phyloP scores from a whole-genome alignment of 2,113 vertebrate species.

The Mugil cephalus region DNA sequence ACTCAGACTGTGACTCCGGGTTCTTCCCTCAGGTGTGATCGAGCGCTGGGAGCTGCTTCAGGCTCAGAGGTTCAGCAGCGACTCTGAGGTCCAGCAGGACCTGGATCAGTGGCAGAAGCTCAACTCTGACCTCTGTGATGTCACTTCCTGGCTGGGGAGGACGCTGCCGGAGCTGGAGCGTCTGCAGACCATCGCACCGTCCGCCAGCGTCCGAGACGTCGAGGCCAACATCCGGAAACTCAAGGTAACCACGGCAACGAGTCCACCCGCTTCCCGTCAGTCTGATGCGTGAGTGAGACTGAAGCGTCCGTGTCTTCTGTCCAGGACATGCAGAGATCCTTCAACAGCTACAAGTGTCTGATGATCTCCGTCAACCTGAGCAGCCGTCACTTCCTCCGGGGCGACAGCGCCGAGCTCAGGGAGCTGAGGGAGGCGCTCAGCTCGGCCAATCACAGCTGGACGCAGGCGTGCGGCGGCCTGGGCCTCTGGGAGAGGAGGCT shows the following conservation, averaged over 20 bases:
- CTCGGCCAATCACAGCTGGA: conserved; percentile 89
- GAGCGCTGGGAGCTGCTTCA: conserved; percentile 92
- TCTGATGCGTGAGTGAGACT: no score
- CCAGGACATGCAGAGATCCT: conserved; percentile 88
- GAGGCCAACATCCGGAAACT: conserved; percentile 84
- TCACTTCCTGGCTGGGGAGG: conserved; percentile 87
- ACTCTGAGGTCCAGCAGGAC: conserved; percentile 79
- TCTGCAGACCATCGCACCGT: conserved; percentile 74
- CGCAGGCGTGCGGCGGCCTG: conserved; percentile 78
- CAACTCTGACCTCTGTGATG: conserved; percentile 83
- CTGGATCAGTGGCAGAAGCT: conserved; percentile 87
- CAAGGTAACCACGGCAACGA: conserved; percentile 80
- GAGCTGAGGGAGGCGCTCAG: conserved; percentile 85
- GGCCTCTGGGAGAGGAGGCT: conserved; percentile 87
- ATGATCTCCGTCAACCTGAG: conserved; percentile 88
- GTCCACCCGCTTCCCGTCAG: no score
- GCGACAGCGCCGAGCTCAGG: conserved; percentile 76
- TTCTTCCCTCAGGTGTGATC: conserved; percentile 87
- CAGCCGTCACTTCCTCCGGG: conserved; percentile 83
- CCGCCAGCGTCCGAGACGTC: conserved; percentile 79
- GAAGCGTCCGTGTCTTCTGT: neutral
- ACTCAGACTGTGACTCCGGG: neutral
- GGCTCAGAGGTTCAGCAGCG: conserved; percentile 78
- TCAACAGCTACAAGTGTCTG: conserved; percentile 89
- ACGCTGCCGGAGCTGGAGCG: conserved; percentile 86